Percentiles rank a stretch among this genome's conserved stretches.
phyloP scores from a whole-genome alignment of 2,888 invertebrate genomes.

The Buathra laborator region DNA sequence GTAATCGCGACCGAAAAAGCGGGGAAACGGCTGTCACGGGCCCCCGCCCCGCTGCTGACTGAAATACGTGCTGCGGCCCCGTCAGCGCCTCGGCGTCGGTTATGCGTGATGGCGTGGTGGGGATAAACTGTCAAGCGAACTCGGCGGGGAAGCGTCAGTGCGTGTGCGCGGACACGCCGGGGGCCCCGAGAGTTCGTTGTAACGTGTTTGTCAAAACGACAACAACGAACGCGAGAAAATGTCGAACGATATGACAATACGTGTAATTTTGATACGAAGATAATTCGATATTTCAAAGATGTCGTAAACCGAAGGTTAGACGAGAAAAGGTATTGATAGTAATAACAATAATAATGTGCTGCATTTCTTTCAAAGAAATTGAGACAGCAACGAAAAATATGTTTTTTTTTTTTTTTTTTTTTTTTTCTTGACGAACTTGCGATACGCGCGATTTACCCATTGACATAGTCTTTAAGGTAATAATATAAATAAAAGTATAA shows the following conservation, averaged over 20 bases:
- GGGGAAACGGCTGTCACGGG: too few relatives aligned
- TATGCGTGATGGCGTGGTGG: too few relatives aligned
- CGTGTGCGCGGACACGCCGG: too few relatives aligned
- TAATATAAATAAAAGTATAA: conserved; percentile 13
- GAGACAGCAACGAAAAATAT: conserved; percentile 3
- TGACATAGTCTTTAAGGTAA: conserved; percentile 49
- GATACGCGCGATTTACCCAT: conserved; percentile 20
- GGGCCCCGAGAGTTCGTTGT: too few relatives aligned
- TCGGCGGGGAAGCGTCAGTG: too few relatives aligned
- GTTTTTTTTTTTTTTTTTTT: not conserved
- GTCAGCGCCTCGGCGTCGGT: too few relatives aligned
- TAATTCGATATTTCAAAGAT: not conserved
- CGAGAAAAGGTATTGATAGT: not conserved
- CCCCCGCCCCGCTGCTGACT: too few relatives aligned
- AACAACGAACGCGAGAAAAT: not conserved
- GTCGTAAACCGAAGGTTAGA: not conserved
- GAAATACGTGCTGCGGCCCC: too few relatives aligned
- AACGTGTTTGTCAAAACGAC: not conserved
- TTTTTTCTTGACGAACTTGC: conserved; percentile 16
- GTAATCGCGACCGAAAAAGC: too few relatives aligned
- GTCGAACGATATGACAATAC: not conserved
- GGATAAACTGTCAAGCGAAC: too few relatives aligned
- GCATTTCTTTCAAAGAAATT: conserved; percentile 56
- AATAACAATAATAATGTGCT: conserved; percentile 14
- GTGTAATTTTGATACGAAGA: not conserved